Base-by-base conservation (phyloP, 2,888 invertebrate species). In the Chromoteleia sp. region DNA sequence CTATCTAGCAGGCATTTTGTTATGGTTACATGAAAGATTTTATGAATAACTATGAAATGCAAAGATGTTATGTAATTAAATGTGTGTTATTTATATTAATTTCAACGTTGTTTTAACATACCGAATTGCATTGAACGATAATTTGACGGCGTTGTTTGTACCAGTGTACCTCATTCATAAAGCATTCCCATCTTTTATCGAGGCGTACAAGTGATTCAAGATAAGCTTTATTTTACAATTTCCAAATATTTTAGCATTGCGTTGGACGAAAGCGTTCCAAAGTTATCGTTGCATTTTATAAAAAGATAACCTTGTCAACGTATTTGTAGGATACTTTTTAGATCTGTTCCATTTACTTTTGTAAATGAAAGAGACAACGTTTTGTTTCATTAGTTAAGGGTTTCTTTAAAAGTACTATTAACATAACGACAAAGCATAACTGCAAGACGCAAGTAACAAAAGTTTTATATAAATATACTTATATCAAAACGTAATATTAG, bases 391-490 rank as follows among this genome's bases (percentile, higher is more conserved):
- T 33, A 33, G 10, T 33, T 25, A 4, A 25, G 25, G 10, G 10
- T 43, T 15, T 17, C 7, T 43, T 15, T 17, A 43, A 7, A 8
- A 43, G 2, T 45, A 21, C 10, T 48, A 21, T 39, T 50, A 50
- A 12, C 12, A 48, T 21, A 48, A 21, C 43, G 17, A 21, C 21
- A 17, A 29, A 50, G 6, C 14, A 50, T 21, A 54, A 19, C 6
- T 36, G 17, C 6, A 50, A 56, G 12, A 36, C 6, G 4, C 19
- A 14, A 56, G 0, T 45, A 36, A 52, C 0, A 41, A 33, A 6
- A 36, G 25, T 17, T 52, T 67, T 52, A 29, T 67, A 67, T 67
- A 39, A 52, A 52, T 36, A 30, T 48, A 43, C 6, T 1, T 43
- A 54, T 29, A 45, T 45, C 15, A 25, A 19, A 52, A 21, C 17